A percentile compares a stretch with the other conserved stretches of the same genome.
These are phyloP conservation scores for Calliphora vicina DNA, from an alignment of 1,140 invertebrate genomes.

Conservation along the genomic window DNA sequence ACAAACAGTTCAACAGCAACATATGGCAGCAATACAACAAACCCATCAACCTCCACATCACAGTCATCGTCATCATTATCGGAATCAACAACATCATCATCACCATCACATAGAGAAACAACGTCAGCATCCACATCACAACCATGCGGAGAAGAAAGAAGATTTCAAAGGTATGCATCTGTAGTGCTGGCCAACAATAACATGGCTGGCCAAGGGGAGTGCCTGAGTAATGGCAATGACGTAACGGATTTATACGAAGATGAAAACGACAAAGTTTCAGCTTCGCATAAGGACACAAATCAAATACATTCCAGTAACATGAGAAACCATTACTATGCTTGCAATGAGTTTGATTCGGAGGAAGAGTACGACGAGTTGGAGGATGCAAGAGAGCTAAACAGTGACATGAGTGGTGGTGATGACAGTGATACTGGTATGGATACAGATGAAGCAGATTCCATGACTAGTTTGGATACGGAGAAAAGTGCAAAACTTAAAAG, in stretches of 20 bases:
- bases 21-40: not conserved
- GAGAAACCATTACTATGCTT: not conserved
- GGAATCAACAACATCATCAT: not conserved
- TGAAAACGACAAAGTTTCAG: not conserved
- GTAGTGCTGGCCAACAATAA: not conserved
- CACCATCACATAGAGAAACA: not conserved
- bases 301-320: not conserved
- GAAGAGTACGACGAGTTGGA: not conserved
- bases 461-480: slow-evolving; percentile 8
- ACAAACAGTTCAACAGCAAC: not conserved
- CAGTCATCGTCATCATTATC: not conserved
- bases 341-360: not conserved
- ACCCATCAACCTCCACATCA: not conserved
- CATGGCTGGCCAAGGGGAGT: not conserved
- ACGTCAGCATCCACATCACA: not conserved
- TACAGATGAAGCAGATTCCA: not conserved
- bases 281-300: not conserved
- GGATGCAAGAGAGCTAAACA: not conserved
- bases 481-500: slow-evolving; percentile 2
- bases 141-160: not conserved
- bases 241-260: not conserved
- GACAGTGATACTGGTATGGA: not conserved
- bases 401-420: not conserved
- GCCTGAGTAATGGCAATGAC: not conserved
- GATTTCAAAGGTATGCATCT: not conserved